A percentile compares a stretch with the other conserved stretches of the same genome.
Conservation (phyloP, 2,797 vertebrate species). For the Sebastes vulpes region DNA sequence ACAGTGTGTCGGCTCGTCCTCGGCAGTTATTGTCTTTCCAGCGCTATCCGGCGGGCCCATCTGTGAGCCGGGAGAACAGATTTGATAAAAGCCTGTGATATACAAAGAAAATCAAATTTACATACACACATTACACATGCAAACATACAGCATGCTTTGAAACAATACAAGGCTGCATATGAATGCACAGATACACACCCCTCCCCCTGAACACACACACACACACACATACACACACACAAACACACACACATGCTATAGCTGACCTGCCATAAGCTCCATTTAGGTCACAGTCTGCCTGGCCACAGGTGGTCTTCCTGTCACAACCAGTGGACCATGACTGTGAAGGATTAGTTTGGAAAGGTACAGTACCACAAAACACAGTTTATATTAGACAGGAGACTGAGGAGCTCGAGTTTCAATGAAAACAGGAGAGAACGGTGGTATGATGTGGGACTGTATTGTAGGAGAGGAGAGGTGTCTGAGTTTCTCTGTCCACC, state of each 20-base stretch:
- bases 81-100: conserved; percentile 62
- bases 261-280: conserved; percentile 54
- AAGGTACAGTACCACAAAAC: conserved; percentile 36
- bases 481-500: conserved; percentile 48
- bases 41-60: conserved; percentile 59
- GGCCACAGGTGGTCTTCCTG: conserved; percentile 72
- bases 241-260: conserved; percentile 4
- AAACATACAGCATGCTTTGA: conserved; percentile 25
- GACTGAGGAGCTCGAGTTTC: conserved; percentile 36
- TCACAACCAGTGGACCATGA: conserved; percentile 55
- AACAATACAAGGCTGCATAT: conserved; percentile 16
- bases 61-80: conserved; percentile 66
- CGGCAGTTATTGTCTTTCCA: conserved; percentile 70
- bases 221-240: neutral
- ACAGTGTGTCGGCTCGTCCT: conserved; percentile 62
- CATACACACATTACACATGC: conserved; percentile 42
- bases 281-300: conserved; percentile 66
- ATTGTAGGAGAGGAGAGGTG: conserved; percentile 16
- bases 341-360: conserved; percentile 42
- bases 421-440: conserved; percentile 36
- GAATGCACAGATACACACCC: neutral
- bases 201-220: neutral
- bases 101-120: conserved; percentile 63
- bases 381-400: conserved; percentile 31
- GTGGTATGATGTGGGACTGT: neutral